Conservation (phyloP, 2,113 vertebrate genomes). For the Pelusios castaneus region DNA sequence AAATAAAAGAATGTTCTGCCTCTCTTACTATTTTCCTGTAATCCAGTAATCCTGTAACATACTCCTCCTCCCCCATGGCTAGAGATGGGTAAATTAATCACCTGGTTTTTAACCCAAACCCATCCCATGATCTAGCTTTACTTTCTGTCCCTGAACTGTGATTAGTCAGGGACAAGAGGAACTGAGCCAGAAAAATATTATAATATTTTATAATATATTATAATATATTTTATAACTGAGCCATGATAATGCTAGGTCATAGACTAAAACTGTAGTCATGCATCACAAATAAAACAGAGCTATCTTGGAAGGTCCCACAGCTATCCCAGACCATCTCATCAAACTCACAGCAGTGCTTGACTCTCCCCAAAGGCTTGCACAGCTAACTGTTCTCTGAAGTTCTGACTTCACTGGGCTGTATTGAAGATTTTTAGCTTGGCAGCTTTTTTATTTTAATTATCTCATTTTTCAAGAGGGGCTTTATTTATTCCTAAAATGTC, state of each 20-base stretch:
- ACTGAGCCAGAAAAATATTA: not conserved
- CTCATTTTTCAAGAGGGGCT: not conserved
- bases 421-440: not conserved
- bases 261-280: not conserved
- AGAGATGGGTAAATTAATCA: not conserved
- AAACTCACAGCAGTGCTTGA: not conserved
- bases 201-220: too few relatives aligned
- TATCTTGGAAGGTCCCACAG: not conserved
- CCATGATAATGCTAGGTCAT: not conserved
- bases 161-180: not conserved
- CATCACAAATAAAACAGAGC: not conserved
- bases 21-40: not conserved
- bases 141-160: not conserved
- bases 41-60: not conserved
- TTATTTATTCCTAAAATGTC: not conserved
- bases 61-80: not conserved
- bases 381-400: rapidly evolving
- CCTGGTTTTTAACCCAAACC: conserved; percentile 5
- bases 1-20: not conserved
- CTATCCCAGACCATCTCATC: not conserved
- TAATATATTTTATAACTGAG: too few relatives aligned
- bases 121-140: not conserved
- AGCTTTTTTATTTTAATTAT: not conserved
- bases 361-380: not conserved
- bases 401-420: not conserved